Conservation (phyloP, 1,140 invertebrate species). For the Probaryconus sp. region DNA sequence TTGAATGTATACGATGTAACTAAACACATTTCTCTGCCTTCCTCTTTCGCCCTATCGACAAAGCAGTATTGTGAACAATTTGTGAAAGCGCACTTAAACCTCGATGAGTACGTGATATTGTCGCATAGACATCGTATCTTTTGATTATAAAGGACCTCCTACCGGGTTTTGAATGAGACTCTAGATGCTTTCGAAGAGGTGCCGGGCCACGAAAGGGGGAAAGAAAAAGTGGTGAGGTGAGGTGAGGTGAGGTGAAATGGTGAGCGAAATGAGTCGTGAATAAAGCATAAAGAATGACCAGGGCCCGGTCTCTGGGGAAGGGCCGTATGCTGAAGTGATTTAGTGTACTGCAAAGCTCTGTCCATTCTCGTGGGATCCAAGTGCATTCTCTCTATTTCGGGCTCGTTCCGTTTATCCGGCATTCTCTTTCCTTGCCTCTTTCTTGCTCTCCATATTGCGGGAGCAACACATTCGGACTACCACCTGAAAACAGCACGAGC, state of each 20-base stretch:
- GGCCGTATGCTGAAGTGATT: constrained; percentile 61
- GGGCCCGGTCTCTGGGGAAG: constrained; percentile 19
- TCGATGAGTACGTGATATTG: constrained; percentile 14
- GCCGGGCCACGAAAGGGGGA: background rate
- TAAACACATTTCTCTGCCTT: background rate
- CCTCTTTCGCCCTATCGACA: too few species aligned
- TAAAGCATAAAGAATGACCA: constrained; percentile 71
- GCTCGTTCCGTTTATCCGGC: constrained; percentile 21
- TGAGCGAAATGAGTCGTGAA: constrained; percentile 67
- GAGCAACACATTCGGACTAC: constrained; percentile 20
- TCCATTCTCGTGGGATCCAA: constrained; percentile 48
- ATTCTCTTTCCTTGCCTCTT: constrained; percentile 9
- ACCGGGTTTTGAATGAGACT: background rate
- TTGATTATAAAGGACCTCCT: constrained; percentile 9
- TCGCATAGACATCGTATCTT: constrained; percentile 16
- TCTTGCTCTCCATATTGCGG: background rate
- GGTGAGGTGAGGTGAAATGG: constrained; percentile 4
- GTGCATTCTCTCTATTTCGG: constrained; percentile 43
- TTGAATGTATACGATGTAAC: background rate
- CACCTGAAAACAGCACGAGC: constrained; percentile 15
- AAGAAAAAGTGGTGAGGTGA: constrained; percentile 1
- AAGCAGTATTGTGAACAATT: background rate
- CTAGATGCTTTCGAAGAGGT: background rate
- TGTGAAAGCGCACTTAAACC: constrained; percentile 3
- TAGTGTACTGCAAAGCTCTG: constrained; percentile 59